Conservation (phyloP, 2,113 vertebrate genomes). For the Lamprotornis superbus region DNA sequence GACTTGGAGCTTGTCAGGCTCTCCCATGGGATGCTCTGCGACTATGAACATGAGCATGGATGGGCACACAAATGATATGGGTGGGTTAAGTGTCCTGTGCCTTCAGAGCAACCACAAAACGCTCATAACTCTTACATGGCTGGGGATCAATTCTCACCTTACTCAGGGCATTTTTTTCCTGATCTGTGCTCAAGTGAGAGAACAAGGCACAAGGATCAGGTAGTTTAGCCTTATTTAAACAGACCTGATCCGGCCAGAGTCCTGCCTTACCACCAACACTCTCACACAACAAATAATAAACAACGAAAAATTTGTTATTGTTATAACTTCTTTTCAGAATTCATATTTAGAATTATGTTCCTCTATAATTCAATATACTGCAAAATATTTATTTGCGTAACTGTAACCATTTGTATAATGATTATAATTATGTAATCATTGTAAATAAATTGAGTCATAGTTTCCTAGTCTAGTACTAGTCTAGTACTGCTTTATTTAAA, state of each 20-base stretch:
- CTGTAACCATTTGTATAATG: not conserved
- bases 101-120: not conserved
- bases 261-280: not conserved
- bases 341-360: not conserved
- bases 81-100: not conserved
- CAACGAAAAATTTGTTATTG: not conserved
- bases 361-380: not conserved
- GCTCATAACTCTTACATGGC: not conserved
- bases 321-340: not conserved
- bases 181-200: not conserved
- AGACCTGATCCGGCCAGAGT: not conserved
- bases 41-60: rapidly evolving
- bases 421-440: not conserved
- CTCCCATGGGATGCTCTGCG: not conserved
- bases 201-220: rapidly evolving
- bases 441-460: not conserved
- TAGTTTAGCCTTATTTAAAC: not conserved
- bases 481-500: not conserved
- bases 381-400: not conserved
- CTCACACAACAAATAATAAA: not conserved
- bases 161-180: not conserved
- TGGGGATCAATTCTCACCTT: not conserved
- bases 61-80: not conserved
- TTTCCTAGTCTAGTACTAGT: not conserved
- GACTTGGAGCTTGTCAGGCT: not conserved